Conservation (phyloP, 2,888 invertebrate genomes). For the Phasia obesa region DNA sequence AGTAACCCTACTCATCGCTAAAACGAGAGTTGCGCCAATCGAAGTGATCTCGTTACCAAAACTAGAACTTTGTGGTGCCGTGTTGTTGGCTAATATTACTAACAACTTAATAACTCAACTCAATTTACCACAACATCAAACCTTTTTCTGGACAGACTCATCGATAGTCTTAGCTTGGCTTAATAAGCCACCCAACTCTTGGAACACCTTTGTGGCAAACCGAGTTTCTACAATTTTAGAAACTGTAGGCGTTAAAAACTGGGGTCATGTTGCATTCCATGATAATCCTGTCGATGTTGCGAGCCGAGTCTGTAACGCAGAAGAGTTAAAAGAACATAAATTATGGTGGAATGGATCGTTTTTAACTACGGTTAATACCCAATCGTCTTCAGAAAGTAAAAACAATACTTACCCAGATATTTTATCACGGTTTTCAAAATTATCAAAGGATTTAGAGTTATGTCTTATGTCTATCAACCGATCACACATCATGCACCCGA, state of each 20-base stretch:
- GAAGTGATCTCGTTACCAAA: no score
- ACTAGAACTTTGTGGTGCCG: no score
- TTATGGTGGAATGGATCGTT: background rate
- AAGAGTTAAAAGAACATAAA: no score
- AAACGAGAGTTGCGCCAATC: no score
- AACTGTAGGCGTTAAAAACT: constrained; percentile 2
- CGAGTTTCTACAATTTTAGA: background rate
- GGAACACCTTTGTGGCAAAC: constrained; percentile 15
- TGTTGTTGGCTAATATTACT: no score
- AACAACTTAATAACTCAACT: background rate
- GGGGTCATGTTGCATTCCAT: background rate
- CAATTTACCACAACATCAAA: background rate
- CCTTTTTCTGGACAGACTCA: constrained; percentile 15
- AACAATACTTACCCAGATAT: background rate
- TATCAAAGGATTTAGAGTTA: background rate
- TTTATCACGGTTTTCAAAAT: constrained; percentile 2
- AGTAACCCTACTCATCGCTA: no score
- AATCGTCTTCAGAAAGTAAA: background rate
- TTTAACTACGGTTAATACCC: background rate
- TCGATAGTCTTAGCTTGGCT: background rate
- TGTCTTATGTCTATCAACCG: background rate
- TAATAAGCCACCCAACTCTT: background rate
- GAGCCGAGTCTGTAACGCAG: no score
- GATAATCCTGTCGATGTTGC: background rate
- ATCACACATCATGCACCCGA: background rate